Evolutionary conservation across 2,888 invertebrate genomes (phyloP), one percentile per base, ranked within the genome.

Genomic region (Mycalesis mineus): DNA sequence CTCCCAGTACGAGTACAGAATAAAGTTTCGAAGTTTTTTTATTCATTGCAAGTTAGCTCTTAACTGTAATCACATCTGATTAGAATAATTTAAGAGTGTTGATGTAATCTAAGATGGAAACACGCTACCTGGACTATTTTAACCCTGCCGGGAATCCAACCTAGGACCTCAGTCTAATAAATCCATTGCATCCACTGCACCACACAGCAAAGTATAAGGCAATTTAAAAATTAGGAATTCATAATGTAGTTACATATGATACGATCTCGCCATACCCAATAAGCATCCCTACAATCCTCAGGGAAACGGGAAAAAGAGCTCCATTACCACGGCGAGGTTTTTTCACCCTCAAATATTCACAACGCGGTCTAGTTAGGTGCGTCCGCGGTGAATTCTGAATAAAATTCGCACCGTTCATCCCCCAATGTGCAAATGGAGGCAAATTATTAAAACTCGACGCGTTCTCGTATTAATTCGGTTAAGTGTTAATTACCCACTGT

Each of bases 351-450:
- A 49, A 61, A 58, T 61, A 61, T 61, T 61, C 58, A 61, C 37
- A 48, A 57, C 40, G 40, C 44, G 42, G 49, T 49, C 40, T 40
- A 47, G 52, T 57, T 47, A 52, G 54, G 60, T 55, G 58, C 57
- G 53, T 60, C 42, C 42, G 45, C 41, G 63, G 64, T 67, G 61
- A 63, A 67, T 64, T 58, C 57, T 59, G 58, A 60, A 64, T 55
- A 15, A 62, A 55, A 50, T 44, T 51, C 22, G 47, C 49, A 53
- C 55, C 36, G 48, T 53, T 58, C 61, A 53, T 36, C 45, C 54
- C 57, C 64, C 58, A 69, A 71, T 17, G 14, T 47, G 39, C 45
- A 47, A 14, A 29, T 54, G 31, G 54, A 47, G 29, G 15, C 54
- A 47, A 39, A 44, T 14, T 44, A 28, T 36, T 22, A 37, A 14